Evolutionary conservation across 2,113 vertebrate species (phyloP).

Genomic region (Melanostigma gelatinosum): DNA sequence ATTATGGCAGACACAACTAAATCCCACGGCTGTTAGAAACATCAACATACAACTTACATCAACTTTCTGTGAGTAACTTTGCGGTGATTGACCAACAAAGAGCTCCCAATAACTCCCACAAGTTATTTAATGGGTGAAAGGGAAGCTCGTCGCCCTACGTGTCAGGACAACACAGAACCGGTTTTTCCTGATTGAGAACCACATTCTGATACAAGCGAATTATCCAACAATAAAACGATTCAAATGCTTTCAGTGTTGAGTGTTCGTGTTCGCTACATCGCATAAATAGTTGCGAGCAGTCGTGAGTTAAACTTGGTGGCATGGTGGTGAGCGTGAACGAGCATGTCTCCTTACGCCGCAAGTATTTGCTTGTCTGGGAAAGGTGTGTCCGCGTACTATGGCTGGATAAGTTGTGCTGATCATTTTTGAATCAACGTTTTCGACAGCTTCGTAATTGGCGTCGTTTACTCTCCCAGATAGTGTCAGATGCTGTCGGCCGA

Average conservation of each 20-base stretch:
- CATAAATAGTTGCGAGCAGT: no score
- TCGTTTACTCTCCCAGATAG: conserved; percentile 79
- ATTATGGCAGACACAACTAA: background rate
- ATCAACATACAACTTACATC: background rate
- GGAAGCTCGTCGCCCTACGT: background rate
- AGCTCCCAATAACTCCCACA: background rate
- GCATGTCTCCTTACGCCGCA: background rate
- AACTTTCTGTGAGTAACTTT: background rate
- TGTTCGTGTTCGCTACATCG: background rate
- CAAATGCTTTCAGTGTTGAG: fast-evolving
- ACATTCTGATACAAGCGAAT: background rate
- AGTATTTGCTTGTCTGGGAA: conserved; percentile 9
- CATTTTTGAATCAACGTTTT: background rate
- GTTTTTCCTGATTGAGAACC: conserved; percentile 33
- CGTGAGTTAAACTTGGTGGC: background rate
- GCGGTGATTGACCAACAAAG: background rate
- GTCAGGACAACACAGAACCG: conserved; percentile 13
- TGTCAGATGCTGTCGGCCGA: conserved; percentile 89
- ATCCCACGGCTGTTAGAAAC: background rate
- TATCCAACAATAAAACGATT: background rate
- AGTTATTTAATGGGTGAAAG: background rate
- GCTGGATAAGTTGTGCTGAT: background rate
- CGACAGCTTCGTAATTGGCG: background rate
- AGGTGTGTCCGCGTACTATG: conserved; percentile 27
- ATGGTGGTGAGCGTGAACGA: background rate